Evolutionary conservation across 2,113 vertebrate species (phyloP).

Genomic region (Tachysurus fulvidraco): DNA sequence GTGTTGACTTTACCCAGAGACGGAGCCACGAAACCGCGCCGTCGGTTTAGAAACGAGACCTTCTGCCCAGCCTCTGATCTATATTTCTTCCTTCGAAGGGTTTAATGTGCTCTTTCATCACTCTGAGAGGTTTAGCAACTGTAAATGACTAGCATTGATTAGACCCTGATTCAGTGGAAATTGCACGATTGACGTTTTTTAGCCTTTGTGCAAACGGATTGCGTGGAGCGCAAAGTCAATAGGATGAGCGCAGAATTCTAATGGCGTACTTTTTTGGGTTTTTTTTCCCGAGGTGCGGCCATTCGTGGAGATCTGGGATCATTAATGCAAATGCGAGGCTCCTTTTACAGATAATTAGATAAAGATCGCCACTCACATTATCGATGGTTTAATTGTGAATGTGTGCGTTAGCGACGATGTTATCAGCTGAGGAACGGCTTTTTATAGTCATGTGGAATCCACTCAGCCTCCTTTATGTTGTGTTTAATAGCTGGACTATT

Average conservation of each 20-base stretch:
- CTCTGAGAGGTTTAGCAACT: constrained; percentile 52
- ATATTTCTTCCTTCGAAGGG: constrained; percentile 44
- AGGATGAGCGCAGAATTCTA: constrained; percentile 48
- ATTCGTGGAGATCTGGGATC: constrained; percentile 31
- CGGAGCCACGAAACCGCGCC: constrained; percentile 33
- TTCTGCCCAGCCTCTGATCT: constrained; percentile 39
- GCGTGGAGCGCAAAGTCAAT: constrained; percentile 39
- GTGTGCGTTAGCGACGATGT: not conserved
- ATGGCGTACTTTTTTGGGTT: constrained; percentile 44
- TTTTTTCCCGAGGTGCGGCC: not conserved
- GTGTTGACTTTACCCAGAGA: constrained; percentile 46
- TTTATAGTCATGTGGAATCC: not conserved
- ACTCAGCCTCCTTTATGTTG: not conserved
- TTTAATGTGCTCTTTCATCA: constrained; percentile 49
- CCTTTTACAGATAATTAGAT: constrained; percentile 47
- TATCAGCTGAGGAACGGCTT: not conserved
- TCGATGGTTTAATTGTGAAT: constrained; percentile 24
- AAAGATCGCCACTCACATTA: constrained; percentile 28
- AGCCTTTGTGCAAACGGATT: constrained; percentile 52
- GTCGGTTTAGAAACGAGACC: constrained; percentile 26
- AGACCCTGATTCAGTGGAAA: constrained; percentile 55
- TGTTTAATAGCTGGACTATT: not conserved
- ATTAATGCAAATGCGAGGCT: constrained; percentile 49
- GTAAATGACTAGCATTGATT: constrained; percentile 57
- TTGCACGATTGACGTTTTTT: constrained; percentile 53